phyloP scores from a whole-genome alignment of 2,797 vertebrate genomes.

The Sphaeramia orbicularis region DNA sequence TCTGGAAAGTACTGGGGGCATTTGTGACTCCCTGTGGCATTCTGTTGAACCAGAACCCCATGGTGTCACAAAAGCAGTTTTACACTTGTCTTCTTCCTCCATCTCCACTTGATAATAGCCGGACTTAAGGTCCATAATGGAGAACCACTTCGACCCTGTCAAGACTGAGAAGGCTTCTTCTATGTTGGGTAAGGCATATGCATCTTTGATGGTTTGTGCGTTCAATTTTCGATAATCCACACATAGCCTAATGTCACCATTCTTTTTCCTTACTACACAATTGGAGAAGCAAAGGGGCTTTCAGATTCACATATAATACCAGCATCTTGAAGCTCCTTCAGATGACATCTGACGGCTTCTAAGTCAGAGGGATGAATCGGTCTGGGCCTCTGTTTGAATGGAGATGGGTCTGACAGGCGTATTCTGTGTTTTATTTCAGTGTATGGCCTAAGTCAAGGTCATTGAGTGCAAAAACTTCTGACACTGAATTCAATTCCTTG shows the following conservation, averaged over 20 bases:
- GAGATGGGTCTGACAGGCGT: slow-evolving; percentile 1
- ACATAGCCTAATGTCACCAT: background rate
- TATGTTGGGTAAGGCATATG: background rate
- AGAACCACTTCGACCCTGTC: slow-evolving; percentile 19
- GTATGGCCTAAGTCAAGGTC: slow-evolving; percentile 1
- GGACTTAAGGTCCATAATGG: slow-evolving; percentile 16
- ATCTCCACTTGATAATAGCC: slow-evolving; percentile 14
- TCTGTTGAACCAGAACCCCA: slow-evolving; percentile 13
- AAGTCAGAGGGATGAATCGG: slow-evolving; percentile 13
- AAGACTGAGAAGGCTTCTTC: slow-evolving; percentile 6
- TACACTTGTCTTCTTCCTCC: slow-evolving; percentile 7
- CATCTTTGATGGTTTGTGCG: slow-evolving; percentile 8
- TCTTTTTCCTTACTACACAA: slow-evolving; percentile 23
- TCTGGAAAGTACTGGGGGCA: slow-evolving; percentile 7
- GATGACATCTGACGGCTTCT: slow-evolving; percentile 7
- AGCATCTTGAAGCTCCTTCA: slow-evolving; percentile 16
- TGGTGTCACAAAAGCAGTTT: background rate
- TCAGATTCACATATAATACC: slow-evolving; percentile 23
- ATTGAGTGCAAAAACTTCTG: background rate
- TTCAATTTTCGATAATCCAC: slow-evolving; percentile 23
- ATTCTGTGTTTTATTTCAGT: background rate
- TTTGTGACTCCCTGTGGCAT: slow-evolving; percentile 13
- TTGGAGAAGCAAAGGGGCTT: slow-evolving; percentile 26
- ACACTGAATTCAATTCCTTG: background rate
- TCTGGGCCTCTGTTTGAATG: slow-evolving; percentile 6